A percentile compares a stretch with the other conserved stretches of the same genome.
phyloP scores from a whole-genome alignment of 2,113 vertebrate species.

The Bos javanicus region DNA sequence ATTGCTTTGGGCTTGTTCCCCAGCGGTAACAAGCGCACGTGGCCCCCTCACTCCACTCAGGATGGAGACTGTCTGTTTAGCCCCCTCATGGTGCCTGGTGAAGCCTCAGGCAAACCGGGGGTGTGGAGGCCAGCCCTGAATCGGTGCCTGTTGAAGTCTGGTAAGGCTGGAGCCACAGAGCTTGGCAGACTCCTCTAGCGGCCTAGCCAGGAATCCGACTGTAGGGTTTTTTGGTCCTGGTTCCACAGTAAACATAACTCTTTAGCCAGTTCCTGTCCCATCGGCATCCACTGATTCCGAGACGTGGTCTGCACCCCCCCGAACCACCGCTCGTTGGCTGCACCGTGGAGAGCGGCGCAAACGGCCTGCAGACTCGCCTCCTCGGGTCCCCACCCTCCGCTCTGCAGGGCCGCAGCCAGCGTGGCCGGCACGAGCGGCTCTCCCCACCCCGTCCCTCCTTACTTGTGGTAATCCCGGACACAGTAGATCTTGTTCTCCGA shows the following conservation, averaged over 20 bases:
- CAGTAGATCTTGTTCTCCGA: constrained; percentile 98
- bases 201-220: not conserved
- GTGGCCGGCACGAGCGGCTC: rapidly evolving
- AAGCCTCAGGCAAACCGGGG: not conserved
- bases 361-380: rapidly evolving
- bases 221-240: no score
- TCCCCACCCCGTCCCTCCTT: constrained; percentile 55
- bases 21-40: rapidly evolving
- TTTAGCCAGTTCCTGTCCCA: not conserved
- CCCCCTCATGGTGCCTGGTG: not conserved
- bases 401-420: not conserved
- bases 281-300: rapidly evolving
- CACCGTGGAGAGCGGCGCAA: rapidly evolving
- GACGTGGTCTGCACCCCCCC: not conserved
- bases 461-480: constrained; percentile 97
- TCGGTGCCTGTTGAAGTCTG: rapidly evolving
- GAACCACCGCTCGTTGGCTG: not conserved
- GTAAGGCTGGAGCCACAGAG: not conserved
- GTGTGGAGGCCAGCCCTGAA: not conserved
- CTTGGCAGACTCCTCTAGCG: not conserved
- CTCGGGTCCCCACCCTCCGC: rapidly evolving
- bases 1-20: not conserved
- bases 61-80: not conserved
- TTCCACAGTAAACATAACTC: not conserved
- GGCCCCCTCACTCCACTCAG: not conserved